phyloP scores from a whole-genome alignment of 2,888 invertebrate species.

The Leptinotarsa juncta region DNA sequence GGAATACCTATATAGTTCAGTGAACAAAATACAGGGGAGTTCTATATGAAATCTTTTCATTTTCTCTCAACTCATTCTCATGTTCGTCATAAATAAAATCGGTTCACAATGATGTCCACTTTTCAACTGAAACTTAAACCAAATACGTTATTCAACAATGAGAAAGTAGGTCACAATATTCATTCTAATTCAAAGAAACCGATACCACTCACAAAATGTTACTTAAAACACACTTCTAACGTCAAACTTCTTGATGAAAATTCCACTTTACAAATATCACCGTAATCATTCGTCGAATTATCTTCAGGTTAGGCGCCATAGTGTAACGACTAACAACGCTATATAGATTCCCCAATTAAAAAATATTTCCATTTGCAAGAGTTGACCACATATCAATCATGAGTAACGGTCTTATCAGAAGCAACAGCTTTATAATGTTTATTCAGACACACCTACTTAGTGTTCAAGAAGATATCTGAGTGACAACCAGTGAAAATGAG shows the following conservation, averaged over 20 bases:
- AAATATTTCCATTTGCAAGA: slow-evolving; percentile 1
- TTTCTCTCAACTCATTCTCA: no score
- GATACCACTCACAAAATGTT: no score
- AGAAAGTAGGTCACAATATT: no score
- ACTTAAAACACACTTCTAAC: neutral
- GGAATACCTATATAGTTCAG: no score
- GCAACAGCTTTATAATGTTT: slow-evolving; percentile 7
- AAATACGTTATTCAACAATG: no score
- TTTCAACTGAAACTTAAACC: no score
- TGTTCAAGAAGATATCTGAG: slow-evolving; percentile 1
- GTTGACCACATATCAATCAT: slow-evolving; percentile 9
- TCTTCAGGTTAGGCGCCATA: neutral
- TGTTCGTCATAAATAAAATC: no score
- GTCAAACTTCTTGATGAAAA: neutral
- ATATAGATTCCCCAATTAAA: neutral
- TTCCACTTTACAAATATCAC: neutral
- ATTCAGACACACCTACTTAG: slow-evolving; percentile 7
- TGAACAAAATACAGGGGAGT: no score
- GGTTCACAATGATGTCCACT: no score
- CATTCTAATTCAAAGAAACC: no score
- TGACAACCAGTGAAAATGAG: slow-evolving; percentile 11
- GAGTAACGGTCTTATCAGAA: slow-evolving; percentile 10
- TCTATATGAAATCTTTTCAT: no score
- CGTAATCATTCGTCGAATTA: neutral
- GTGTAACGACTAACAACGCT: neutral